Conservation (phyloP, 2,797 vertebrate genomes). For the Typhlichthys eigenmanni region DNA sequence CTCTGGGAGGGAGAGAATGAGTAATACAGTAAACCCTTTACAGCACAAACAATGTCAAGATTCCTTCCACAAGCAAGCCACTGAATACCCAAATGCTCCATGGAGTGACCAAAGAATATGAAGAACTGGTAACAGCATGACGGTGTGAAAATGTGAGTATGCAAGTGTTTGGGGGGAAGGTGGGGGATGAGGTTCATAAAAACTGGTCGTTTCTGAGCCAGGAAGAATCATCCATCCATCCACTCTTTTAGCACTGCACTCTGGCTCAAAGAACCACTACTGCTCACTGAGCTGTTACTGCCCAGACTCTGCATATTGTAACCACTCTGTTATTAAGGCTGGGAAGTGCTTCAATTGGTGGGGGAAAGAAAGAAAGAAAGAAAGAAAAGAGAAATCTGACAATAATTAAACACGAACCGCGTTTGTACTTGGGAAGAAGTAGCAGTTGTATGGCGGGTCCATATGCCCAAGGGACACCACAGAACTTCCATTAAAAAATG, state of each 20-base stretch:
- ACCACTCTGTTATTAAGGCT: constrained; percentile 66
- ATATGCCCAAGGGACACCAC: constrained; percentile 68
- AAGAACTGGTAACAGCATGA: not conserved
- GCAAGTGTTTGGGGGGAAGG: too few relatives aligned
- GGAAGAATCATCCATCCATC: constrained; percentile 25
- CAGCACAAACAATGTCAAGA: too few relatives aligned
- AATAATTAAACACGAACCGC: constrained; percentile 76
- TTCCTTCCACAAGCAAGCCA: too few relatives aligned
- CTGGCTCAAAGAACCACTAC: constrained; percentile 44
- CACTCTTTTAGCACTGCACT: constrained; percentile 25
- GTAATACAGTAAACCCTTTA: too few relatives aligned
- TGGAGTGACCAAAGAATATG: not conserved
- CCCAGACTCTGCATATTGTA: constrained; percentile 49
- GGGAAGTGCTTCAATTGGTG: constrained; percentile 52
- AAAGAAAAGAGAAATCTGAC: constrained; percentile 70
- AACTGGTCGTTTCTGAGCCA: too few relatives aligned
- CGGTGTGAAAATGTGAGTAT: not conserved
- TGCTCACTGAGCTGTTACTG: constrained; percentile 61
- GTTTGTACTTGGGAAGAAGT: constrained; percentile 72
- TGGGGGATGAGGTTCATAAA: too few relatives aligned
- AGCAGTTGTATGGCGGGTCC: constrained; percentile 69
- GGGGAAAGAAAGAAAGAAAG: not conserved
- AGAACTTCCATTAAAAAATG: constrained; percentile 75
- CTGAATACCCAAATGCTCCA: not conserved
- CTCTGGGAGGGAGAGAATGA: too few relatives aligned